Conservation (phyloP, 1,140 invertebrate genomes). For the Lasaia peninsularis region DNA sequence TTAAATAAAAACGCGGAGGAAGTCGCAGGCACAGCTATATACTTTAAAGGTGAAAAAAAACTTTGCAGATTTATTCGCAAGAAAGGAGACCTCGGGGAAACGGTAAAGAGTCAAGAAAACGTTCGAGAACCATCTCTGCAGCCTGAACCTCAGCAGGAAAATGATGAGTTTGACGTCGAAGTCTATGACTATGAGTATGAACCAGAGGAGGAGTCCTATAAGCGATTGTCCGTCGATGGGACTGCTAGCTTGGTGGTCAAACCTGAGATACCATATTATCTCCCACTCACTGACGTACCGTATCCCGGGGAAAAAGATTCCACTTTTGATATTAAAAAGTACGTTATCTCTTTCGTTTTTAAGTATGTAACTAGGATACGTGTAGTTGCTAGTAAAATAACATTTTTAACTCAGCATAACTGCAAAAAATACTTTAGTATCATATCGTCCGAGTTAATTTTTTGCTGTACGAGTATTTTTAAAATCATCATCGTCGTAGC, state of each 20-base stretch:
- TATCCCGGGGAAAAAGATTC: slow-evolving; percentile 59
- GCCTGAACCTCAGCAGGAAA: slow-evolving; percentile 27
- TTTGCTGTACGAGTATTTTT: no score
- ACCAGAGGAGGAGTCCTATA: slow-evolving; percentile 37
- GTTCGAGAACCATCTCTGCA: slow-evolving; percentile 17
- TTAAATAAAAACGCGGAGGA: no score
- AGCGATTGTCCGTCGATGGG: slow-evolving; percentile 27
- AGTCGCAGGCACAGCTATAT: no score
- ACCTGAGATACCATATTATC: slow-evolving; percentile 43
- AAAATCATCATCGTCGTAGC: no score
- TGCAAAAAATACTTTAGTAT: no score
- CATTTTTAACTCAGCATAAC: no score
- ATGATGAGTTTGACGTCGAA: slow-evolving; percentile 56
- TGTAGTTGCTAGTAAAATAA: no score
- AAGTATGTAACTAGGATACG: no score
- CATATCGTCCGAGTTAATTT: no score
- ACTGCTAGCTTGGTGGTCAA: slow-evolving; percentile 33
- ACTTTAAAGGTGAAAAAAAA: not conserved
- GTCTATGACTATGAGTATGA: slow-evolving; percentile 40
- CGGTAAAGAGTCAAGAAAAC: slow-evolving; percentile 30
- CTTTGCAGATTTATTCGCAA: slow-evolving; percentile 47
- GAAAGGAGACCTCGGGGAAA: slow-evolving; percentile 50
- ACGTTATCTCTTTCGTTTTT: no score
- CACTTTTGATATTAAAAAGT: slow-evolving; percentile 59
- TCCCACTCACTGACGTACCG: slow-evolving; percentile 53